Base-by-base conservation (phyloP, 1,140 invertebrate genomes). In the Rhyacophila brunnea region DNA sequence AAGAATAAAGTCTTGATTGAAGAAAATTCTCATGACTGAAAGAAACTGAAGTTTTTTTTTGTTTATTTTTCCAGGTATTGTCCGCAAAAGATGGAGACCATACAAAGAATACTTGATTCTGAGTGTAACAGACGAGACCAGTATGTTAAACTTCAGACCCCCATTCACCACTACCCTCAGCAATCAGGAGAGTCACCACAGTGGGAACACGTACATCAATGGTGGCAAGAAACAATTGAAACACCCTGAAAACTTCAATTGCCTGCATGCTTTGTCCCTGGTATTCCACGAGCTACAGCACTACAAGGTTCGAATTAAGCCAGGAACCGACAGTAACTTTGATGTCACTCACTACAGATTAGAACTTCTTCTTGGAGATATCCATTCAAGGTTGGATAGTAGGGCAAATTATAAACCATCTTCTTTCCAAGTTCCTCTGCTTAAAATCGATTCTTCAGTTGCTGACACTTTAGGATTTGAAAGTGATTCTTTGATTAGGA, bases 271-370 rank as follows among this genome's bases (percentile, higher is more conserved):
- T 0, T 66, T 86, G 0, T 77, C 78, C 34, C 78, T 84, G 53
- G 80, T 81, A 6, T 84, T 85, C 58, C 74, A 81, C 38, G 86
- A 87, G 64, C 64, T 87, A 1, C 79, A 80, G 20, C 69, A 86
- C 7, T 62, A 86, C 1, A 77, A 85, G 53, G 74, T 85, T 1
- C 82, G 85, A 62, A 71, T 79, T 4, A 74, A 77, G 48, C 73
- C 73, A 1, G 66, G 68, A 1, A 67, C 66, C n/a, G 68, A 68
- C 20, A 70, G 52, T 23, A 66, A 68, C 5, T 64, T 72, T 38
- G 60, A 65, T 17, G 61, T 53, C 49, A 68, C 42, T 60, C 60
- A 66, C 65, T 71, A 68, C 13, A 71, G 72, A 64, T 66, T 80
- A 14, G 80, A 83, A 61, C 70, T 86, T 6, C 71, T 82, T 6